Percentiles rank a stretch among this genome's conserved stretches.
Evolutionary conservation across 2,113 vertebrate species (phyloP).

Genomic region (Semicossyphus pulcher): DNA sequence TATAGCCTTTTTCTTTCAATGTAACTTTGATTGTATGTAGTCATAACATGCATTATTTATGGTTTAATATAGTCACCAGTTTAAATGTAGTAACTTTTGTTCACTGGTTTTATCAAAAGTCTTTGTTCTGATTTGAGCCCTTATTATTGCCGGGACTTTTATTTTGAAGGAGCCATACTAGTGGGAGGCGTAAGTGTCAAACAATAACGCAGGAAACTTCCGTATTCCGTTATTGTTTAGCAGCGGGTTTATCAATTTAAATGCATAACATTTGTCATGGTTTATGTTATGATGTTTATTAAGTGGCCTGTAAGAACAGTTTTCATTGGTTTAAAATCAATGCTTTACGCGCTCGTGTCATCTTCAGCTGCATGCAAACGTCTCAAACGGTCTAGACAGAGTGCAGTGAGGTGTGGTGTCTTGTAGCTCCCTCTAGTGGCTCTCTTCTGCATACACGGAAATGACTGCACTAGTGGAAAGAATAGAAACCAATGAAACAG

Average conservation of each 20-base stretch:
- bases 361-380: not conserved
- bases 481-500: not conserved
- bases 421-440: slow-evolving; percentile 71
- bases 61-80: not conserved
- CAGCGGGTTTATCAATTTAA: not conserved
- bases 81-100: no score
- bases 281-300: no score
- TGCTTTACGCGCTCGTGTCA: not conserved
- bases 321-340: not conserved
- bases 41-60: not conserved
- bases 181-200: no score
- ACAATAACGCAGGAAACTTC: not conserved
- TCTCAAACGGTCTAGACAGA: not conserved
- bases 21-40: no score
- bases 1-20: no score
- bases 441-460: slow-evolving; percentile 26
- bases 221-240: not conserved
- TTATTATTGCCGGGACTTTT: not conserved
- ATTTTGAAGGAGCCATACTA: not conserved
- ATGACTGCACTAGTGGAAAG: not conserved
- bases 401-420: slow-evolving; percentile 11
- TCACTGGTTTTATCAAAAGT: not conserved
- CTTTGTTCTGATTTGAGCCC: not conserved
- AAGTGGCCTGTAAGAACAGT: not conserved
- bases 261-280: not conserved